Base-by-base conservation (phyloP, 2,888 invertebrate species). In the Mesorhabditis spiculigera region DNA sequence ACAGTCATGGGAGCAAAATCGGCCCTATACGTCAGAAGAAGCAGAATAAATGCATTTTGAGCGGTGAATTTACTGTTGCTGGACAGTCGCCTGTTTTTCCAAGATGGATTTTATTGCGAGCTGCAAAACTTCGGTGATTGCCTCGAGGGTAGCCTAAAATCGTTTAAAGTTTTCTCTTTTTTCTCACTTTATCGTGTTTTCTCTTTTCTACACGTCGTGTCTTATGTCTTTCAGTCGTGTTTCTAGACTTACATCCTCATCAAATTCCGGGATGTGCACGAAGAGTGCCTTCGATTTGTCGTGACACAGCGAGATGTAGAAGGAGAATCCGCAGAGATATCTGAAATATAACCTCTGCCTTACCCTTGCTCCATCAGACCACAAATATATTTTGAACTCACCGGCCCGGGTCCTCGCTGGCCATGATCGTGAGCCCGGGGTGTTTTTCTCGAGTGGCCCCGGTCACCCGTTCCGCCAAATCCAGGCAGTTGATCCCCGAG, bases 311-410 rank as follows among this genome's bases (percentile, higher is more conserved):
- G 71, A 71, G 5, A 71, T 45, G 42, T 71, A 71, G 62, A 67
- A 71, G 5, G 71, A 71, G 71, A 71, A 71, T 13, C 71, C 68
- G 43, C 71, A 71, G 4, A 71, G 68, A 28, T 65, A 71, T 68
- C 71, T 71, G 43, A n/a, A 67, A 13, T 6, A n/a, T 5, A 13
- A 28, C 13, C 28, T 63, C 5, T n/a, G 13, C 5, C 5, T n/a
- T 6, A 63, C 16, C 10, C n/a, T n/a, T n/a, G n/a, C n/a, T n/a
- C n/a, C n/a, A n/a, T n/a, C n/a, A n/a, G n/a, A n/a, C n/a, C n/a
- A n/a, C n/a, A n/a, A n/a, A n/a, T n/a, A n/a, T n/a, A 63, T 28
- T 13, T 6, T 13, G 5, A n/a, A 6, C 10, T 6, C 16, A 63
- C 63, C 28, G 6, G 5, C 63, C 63, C 5, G 63, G n/a, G 16